These are phyloP conservation scores for Loxodonta africana DNA, from an alignment of 2,113 vertebrate species.

Conservation along the genomic window DNA sequence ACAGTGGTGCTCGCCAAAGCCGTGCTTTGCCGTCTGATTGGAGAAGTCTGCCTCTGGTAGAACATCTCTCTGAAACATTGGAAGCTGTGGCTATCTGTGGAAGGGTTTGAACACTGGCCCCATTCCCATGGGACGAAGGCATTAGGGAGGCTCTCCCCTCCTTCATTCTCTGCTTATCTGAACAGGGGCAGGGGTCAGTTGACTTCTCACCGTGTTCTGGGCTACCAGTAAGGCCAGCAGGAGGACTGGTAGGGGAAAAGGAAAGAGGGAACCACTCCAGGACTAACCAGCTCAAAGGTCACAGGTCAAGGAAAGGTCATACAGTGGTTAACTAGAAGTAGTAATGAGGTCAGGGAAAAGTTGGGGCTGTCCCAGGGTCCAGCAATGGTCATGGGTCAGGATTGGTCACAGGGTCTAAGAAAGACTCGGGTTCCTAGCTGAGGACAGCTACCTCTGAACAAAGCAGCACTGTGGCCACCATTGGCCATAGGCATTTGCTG, in stretches of 20 bases:
- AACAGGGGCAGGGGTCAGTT: background rate
- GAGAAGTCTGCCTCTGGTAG: slow-evolving; percentile 51
- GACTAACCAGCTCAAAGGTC: background rate
- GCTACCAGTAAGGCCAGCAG: background rate
- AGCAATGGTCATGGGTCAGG: background rate
- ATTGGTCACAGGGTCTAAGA: background rate
- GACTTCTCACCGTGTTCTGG: slow-evolving; percentile 21
- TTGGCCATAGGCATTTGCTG: background rate
- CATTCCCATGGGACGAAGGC: background rate
- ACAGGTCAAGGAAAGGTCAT: slow-evolving; percentile 6
- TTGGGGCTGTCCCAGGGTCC: background rate
- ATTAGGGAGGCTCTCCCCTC: background rate
- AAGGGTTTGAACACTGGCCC: background rate
- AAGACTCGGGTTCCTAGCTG: background rate
- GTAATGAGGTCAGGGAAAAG: background rate
- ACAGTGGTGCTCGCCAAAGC: rapidly evolving
- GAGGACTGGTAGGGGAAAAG: slow-evolving; percentile 6
- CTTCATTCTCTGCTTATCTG: background rate
- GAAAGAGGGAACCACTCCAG: background rate
- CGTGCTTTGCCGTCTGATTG: background rate
- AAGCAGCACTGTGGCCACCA: background rate
- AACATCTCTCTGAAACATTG: slow-evolving; percentile 70
- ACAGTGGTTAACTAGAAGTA: background rate
- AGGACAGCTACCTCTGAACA: background rate
- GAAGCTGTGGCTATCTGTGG: slow-evolving; percentile 78